Base-by-base conservation (phyloP, 2,797 vertebrate genomes). In the Aplochiton taeniatus region DNA sequence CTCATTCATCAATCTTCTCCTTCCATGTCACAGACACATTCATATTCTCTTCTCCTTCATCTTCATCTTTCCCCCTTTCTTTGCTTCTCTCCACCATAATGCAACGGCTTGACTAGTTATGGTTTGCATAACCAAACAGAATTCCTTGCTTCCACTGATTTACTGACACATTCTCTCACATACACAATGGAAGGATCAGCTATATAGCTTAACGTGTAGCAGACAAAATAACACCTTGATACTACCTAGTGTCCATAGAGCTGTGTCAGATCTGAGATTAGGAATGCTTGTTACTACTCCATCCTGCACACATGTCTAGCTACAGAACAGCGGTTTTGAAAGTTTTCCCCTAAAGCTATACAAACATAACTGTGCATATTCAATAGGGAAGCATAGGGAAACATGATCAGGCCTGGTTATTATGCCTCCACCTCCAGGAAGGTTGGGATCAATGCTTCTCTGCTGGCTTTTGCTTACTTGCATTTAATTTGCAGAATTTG, bases 401-500 rank as follows among this genome's bases (percentile, higher is more conserved):
- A 12, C 59, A 66, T 66, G 67, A 57, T 54, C 65, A 58, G 68
- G 70, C 70, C 60, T 8, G 46, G 59, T 68, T 48, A 64, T 69
- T 62, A 66, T 46, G 66, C 31, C 51, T 77, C 46, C 62, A 1
- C 71, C 73, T 44, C 61, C 68, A 55, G 59, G 49, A 46, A 17
- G 31, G 74, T 82, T 68, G 67, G 77, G 68, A 72, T 61, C 59
- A 20, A 52, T 8, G 17, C 41, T 59, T 12, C 58, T 58, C 50
- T 51, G 62, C 48, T 16, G 45, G 55, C 56, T 14, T 8, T 63
- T 19, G 47, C 60, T 69, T 58, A 59, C 69, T 66, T 59, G 65
- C 45, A 3, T 16, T 31, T n/a, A n/a, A 48, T 44, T 69, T 16
- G 14, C 76, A 68, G 74, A 61, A 75, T 82, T 43, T 74, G 63